phyloP scores from a whole-genome alignment of 2,888 invertebrate species.

The Polydrusus cervinus region DNA sequence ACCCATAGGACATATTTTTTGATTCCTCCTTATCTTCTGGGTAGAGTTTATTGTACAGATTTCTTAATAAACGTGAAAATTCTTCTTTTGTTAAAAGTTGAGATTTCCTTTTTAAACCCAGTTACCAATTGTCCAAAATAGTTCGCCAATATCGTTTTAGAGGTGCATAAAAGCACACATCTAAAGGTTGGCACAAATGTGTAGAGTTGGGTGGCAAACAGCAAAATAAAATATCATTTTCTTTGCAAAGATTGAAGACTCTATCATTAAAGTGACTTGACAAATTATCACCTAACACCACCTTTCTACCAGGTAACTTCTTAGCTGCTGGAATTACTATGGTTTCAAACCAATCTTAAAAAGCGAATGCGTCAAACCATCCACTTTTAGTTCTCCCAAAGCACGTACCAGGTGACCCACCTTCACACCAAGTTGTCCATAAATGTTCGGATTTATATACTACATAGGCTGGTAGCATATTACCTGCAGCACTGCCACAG shows the following conservation, averaged over 20 bases:
- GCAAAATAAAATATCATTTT: constrained; percentile 65
- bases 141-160: constrained; percentile 5
- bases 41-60: too few species aligned
- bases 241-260: constrained; percentile 61
- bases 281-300: constrained; percentile 54
- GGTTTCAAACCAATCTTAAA: constrained; percentile 55
- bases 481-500: neutral
- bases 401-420: constrained; percentile 45
- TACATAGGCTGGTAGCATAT: constrained; percentile 53
- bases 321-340: constrained; percentile 13
- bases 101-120: too few species aligned
- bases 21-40: too few species aligned
- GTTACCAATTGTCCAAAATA: constrained; percentile 5
- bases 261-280: constrained; percentile 57
- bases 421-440: constrained; percentile 33
- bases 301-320: constrained; percentile 55
- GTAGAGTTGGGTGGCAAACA: constrained; percentile 64
- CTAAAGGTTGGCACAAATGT: constrained; percentile 62
- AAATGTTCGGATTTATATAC: constrained; percentile 56
- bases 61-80: too few species aligned
- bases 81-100: too few species aligned
- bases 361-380: constrained; percentile 46
- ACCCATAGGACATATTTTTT: too few species aligned
- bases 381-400: constrained; percentile 42
- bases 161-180: constrained; percentile 50